A percentile compares a stretch with the other conserved stretches of the same genome.
phyloP scores from a whole-genome alignment of 2,888 invertebrate genomes.

The Phyllotreta cruciferae region DNA sequence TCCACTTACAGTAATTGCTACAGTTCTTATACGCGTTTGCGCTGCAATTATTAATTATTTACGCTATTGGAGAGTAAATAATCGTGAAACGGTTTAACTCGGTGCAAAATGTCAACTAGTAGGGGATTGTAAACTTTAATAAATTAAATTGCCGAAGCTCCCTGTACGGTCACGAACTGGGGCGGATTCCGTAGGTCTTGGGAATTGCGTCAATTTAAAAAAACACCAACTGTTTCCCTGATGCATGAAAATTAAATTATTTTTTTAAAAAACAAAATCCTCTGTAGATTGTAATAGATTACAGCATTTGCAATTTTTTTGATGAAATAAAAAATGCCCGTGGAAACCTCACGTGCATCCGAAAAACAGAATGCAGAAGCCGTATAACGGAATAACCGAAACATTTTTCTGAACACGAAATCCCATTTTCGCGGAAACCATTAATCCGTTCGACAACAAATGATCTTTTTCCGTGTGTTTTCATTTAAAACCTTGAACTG shows the following conservation, averaged over 20 bases:
- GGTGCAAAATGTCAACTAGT: not conserved
- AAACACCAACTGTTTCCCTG: no score
- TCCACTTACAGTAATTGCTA: constrained; percentile 20
- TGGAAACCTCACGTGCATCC: not conserved
- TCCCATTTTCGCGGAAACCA: constrained; percentile 15
- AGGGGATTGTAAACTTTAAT: not conserved
- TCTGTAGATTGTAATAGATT: no score
- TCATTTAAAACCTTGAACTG: constrained; percentile 20
- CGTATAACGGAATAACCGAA: not conserved
- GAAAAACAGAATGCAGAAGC: constrained; percentile 7
- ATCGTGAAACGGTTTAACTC: not conserved
- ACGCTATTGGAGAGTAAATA: constrained; percentile 4
- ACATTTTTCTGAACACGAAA: constrained; percentile 11
- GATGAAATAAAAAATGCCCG: no score
- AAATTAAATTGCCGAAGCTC: not conserved
- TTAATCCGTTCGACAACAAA: constrained; percentile 28
- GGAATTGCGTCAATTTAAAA: not conserved
- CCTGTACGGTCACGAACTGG: not conserved
- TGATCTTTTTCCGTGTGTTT: constrained; percentile 26
- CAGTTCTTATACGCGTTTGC: constrained; percentile 17
- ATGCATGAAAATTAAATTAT: no score
- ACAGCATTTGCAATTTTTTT: no score
- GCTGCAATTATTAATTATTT: constrained; percentile 22
- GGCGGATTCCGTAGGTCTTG: not conserved
- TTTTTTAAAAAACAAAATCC: no score